A percentile compares a stretch with the other conserved stretches of the same genome.
Conservation (phyloP, 2,113 vertebrate genomes). For the Callocephalon fimbriatum region DNA sequence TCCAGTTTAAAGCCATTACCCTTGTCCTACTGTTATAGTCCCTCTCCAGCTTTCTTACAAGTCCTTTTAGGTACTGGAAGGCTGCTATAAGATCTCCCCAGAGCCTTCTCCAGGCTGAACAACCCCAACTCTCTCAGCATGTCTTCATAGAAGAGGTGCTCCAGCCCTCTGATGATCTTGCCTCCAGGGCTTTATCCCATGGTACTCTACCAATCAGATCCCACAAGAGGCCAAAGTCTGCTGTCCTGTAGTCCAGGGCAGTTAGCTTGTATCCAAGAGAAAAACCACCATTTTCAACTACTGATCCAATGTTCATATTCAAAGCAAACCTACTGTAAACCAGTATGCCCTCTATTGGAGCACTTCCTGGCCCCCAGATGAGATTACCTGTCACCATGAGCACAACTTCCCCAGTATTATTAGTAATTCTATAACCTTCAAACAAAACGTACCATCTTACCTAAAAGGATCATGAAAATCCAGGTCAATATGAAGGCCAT, state of each 20-base stretch:
- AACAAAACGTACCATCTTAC: slow-evolving; percentile 67
- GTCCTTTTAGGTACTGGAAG: background rate
- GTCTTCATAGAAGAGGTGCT: background rate
- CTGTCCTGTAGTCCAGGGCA: background rate
- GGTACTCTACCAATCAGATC: background rate
- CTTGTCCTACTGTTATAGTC: background rate
- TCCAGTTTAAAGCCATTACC: background rate
- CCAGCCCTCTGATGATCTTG: background rate
- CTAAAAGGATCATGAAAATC: slow-evolving; percentile 91
- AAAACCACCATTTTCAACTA: background rate
- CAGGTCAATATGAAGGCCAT: slow-evolving; percentile 89
- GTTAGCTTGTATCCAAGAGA: background rate
- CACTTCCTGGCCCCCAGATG: background rate
- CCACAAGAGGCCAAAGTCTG: background rate
- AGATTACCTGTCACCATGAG: background rate
- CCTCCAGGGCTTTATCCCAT: background rate
- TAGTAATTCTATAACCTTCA: background rate
- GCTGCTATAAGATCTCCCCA: background rate
- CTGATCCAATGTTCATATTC: background rate
- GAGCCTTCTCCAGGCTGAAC: background rate
- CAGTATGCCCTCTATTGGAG: background rate
- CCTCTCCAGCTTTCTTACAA: background rate
- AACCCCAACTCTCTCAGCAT: background rate
- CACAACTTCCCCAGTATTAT: background rate
- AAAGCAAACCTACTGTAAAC: background rate